Evolutionary conservation across 1,140 invertebrate genomes (phyloP).

Genomic region (Scaptomyza montana): DNA sequence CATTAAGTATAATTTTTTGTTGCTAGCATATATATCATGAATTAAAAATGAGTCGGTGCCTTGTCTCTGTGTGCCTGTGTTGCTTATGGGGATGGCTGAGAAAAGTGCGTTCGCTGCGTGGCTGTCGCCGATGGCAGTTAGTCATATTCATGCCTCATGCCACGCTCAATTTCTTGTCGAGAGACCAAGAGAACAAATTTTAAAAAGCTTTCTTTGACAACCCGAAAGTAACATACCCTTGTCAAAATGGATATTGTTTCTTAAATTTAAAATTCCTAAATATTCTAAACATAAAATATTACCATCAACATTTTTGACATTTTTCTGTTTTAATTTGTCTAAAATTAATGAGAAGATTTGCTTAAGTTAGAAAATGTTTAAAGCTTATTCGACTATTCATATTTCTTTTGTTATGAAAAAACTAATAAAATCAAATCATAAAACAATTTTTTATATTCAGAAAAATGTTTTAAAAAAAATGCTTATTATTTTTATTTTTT

Average conservation of each 20-base stretch:
- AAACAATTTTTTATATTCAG: too few species aligned
- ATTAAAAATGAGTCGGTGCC: slow-evolving; percentile 45
- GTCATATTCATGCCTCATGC: slow-evolving; percentile 37
- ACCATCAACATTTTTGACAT: too few species aligned
- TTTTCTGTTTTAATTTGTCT: too few species aligned
- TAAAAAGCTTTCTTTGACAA: background rate
- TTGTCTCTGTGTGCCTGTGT: slow-evolving; percentile 11
- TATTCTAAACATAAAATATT: too few species aligned
- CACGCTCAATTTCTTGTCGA: background rate
- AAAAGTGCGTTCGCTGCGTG: slow-evolving; percentile 46
- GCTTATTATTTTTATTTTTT: too few species aligned
- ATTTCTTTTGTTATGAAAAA: too few species aligned
- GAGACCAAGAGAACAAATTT: background rate
- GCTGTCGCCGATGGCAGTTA: slow-evolving; percentile 47
- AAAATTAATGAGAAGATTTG: too few species aligned
- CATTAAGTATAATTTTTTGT: slow-evolving; percentile 58
- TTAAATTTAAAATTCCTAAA: too few species aligned
- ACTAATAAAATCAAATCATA: too few species aligned
- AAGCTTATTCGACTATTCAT: too few species aligned
- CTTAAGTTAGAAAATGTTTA: too few species aligned
- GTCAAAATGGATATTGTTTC: background rate
- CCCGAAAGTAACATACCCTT: background rate
- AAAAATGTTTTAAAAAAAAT: too few species aligned
- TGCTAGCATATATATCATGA: slow-evolving; percentile 49
- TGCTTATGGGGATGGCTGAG: slow-evolving; percentile 31